Evolutionary conservation across 2,888 invertebrate genomes (phyloP).

Genomic region (Druceiella hillmani): DNA sequence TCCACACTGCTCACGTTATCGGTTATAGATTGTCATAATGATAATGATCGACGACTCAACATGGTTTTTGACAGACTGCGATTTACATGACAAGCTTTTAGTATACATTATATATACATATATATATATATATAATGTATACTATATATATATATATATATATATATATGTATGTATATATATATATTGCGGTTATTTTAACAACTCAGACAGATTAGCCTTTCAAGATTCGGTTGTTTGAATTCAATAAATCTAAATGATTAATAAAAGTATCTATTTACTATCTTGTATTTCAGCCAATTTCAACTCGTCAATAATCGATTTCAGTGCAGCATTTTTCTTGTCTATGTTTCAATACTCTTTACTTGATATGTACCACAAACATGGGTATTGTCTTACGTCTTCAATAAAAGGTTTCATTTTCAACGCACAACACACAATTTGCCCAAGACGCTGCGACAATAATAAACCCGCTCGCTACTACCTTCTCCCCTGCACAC

Average conservation of each 20-base stretch:
- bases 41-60: slow-evolving; percentile 14
- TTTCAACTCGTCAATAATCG: slow-evolving; percentile 12
- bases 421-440: too few species aligned
- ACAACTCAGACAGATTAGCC: slow-evolving; percentile 13
- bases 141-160: too few species aligned
- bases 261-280: slow-evolving; percentile 12
- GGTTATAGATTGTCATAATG: slow-evolving; percentile 10
- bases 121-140: too few species aligned
- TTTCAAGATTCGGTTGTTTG: slow-evolving; percentile 12
- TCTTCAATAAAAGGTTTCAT: slow-evolving; percentile 10
- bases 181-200: slow-evolving; percentile 15
- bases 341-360: slow-evolving; percentile 13
- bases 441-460: too few species aligned
- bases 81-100: slow-evolving; percentile 13
- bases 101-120: slow-evolving; percentile 13
- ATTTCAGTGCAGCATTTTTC: slow-evolving; percentile 12
- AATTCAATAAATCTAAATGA: slow-evolving; percentile 12
- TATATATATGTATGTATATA: too few species aligned
- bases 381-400: slow-evolving; percentile 16
- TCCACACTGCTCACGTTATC: slow-evolving; percentile 11
- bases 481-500: too few species aligned
- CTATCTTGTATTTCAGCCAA: slow-evolving; percentile 14
- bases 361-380: slow-evolving; percentile 15
- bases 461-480: too few species aligned
- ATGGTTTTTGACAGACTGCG: slow-evolving; percentile 13